phyloP scores from a whole-genome alignment of 2,888 invertebrate genomes.

The Deroplatys truncata region DNA sequence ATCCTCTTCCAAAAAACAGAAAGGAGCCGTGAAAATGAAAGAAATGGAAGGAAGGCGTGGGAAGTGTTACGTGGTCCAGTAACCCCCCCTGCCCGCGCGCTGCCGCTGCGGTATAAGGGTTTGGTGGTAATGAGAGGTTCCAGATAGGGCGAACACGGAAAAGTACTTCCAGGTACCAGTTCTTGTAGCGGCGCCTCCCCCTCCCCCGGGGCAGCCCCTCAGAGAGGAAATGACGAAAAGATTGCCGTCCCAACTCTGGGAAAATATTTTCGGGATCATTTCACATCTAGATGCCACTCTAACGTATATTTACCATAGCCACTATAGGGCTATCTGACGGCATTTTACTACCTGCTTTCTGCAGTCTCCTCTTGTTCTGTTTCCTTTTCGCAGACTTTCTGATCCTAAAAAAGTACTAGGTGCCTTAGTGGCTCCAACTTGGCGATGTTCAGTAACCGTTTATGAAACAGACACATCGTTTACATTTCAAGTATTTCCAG shows the following conservation, averaged over 20 bases:
- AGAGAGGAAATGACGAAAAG: neutral
- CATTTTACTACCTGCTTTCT: neutral
- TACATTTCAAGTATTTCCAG: too few species aligned
- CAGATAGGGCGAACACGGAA: neutral
- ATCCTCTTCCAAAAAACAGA: neutral
- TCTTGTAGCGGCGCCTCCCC: neutral
- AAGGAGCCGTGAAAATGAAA: neutral
- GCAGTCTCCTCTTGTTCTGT: neutral
- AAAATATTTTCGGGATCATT: neutral
- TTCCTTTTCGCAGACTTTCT: too few species aligned
- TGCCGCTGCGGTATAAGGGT: neutral
- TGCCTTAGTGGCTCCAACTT: too few species aligned
- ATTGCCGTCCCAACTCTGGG: neutral
- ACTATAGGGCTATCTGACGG: neutral
- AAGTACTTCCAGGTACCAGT: neutral
- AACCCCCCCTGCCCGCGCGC: too few species aligned
- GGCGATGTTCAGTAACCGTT: too few species aligned
- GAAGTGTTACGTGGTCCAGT: neutral
- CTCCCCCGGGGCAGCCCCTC: too few species aligned
- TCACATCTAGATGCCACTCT: neutral
- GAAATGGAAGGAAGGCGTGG: neutral
- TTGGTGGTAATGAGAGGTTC: neutral
- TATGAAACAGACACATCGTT: too few species aligned
- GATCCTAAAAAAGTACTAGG: too few species aligned
- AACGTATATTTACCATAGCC: neutral